Percentiles rank a stretch among this genome's conserved stretches.
These are phyloP conservation scores for Cheilosia soror DNA, from an alignment of 2,888 invertebrate species.

Conservation along the genomic window DNA sequence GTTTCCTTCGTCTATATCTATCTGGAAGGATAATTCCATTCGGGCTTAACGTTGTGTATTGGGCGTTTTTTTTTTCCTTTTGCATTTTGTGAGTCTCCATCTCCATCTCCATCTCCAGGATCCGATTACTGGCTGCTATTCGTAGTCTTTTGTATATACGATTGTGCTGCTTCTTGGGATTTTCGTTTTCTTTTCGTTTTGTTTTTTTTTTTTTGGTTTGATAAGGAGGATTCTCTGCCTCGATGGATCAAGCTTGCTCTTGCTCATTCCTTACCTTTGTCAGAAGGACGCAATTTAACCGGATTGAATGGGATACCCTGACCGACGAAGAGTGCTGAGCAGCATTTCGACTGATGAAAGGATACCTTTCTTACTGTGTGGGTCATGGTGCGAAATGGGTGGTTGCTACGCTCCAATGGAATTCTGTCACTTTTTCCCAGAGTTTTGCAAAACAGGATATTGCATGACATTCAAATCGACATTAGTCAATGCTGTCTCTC, in stretches of 20 bases:
- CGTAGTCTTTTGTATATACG: slow-evolving; percentile 39
- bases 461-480: slow-evolving; percentile 65
- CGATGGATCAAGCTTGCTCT: slow-evolving; percentile 49
- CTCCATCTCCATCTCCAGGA: slow-evolving; percentile 46
- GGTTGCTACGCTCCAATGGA: slow-evolving; percentile 40
- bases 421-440: slow-evolving; percentile 63
- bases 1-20: slow-evolving; percentile 14
- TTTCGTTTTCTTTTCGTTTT: slow-evolving; percentile 25
- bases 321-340: slow-evolving; percentile 53
- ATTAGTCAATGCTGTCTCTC: slow-evolving; percentile 27
- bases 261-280: slow-evolving; percentile 60
- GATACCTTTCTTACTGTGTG: slow-evolving; percentile 42
- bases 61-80: slow-evolving; percentile 36
- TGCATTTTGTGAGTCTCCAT: slow-evolving; percentile 25
- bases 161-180: slow-evolving; percentile 47
- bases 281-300: slow-evolving; percentile 70
- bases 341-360: slow-evolving; percentile 63
- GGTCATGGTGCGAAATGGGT: slow-evolving; percentile 1
- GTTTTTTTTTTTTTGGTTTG: slow-evolving; percentile 5
- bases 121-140: slow-evolving; percentile 65
- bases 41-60: slow-evolving; percentile 66
- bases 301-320: slow-evolving; percentile 71
- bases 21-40: slow-evolving; percentile 71
- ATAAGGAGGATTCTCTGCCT: slow-evolving; percentile 56
- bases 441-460: slow-evolving; percentile 55